phyloP scores from a whole-genome alignment of 2,797 vertebrate species.

The Pseudocheirus occidentalis region DNA sequence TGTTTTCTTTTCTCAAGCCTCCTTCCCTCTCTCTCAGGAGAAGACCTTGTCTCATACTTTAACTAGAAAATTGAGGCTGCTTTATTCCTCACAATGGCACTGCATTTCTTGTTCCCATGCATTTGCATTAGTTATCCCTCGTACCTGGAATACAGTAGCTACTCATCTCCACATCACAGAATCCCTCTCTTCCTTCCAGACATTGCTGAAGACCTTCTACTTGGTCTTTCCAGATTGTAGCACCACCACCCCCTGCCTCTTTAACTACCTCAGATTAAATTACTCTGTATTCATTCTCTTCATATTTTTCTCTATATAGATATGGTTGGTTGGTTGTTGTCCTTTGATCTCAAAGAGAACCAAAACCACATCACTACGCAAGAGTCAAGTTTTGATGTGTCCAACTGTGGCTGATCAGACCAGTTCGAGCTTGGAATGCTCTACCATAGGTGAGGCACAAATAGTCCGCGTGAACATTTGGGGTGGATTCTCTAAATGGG shows the following conservation, averaged over 20 bases:
- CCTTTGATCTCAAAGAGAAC: too few relatives aligned
- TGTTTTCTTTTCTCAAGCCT: neutral
- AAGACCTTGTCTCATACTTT: neutral
- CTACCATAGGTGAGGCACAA: too few relatives aligned
- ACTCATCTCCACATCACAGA: neutral
- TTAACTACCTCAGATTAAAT: neutral
- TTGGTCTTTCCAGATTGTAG: neutral
- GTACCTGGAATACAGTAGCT: neutral
- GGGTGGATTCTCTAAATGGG: too few relatives aligned
- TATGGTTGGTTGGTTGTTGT: too few relatives aligned
- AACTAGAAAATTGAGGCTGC: neutral
- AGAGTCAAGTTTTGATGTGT: too few relatives aligned
- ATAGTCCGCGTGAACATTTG: too few relatives aligned
- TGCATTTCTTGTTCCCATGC: neutral
- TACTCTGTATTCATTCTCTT: neutral
- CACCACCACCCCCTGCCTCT: neutral
- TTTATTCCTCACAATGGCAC: neutral
- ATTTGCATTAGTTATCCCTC: neutral
- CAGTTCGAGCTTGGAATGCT: too few relatives aligned
- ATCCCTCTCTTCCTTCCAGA: neutral
- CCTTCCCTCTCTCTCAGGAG: neutral
- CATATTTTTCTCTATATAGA: neutral
- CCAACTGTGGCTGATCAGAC: too few relatives aligned
- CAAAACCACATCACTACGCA: too few relatives aligned
- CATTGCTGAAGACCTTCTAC: neutral